Evolutionary conservation across 2,113 vertebrate species (phyloP).

Genomic region (Caloenas nicobarica): DNA sequence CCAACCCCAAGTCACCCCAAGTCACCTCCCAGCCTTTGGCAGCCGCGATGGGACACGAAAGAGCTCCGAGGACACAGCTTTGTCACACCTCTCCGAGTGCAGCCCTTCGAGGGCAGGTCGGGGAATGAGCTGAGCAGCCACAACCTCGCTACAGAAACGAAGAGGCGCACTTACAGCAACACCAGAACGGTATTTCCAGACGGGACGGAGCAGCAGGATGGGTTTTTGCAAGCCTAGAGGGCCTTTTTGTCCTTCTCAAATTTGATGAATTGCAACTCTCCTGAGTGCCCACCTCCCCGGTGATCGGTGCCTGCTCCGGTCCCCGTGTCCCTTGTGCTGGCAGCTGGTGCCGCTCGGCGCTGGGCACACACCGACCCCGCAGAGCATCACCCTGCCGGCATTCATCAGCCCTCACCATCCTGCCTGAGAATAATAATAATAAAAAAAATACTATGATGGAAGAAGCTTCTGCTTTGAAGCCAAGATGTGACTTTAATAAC

Average conservation of each 20-base stretch:
- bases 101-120: not conserved
- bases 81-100: not conserved
- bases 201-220: not conserved
- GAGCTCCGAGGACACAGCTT: not conserved
- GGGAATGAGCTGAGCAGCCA: not conserved
- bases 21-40: not conserved
- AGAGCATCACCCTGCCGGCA: not conserved
- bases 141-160: not conserved
- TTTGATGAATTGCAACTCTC: not conserved
- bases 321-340: not conserved
- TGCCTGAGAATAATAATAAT: not conserved
- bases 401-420: not conserved
- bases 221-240: not conserved
- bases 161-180: not conserved
- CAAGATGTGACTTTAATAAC: not conserved
- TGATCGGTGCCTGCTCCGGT: rapidly evolving
- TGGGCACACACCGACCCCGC: not conserved
- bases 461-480: not conserved
- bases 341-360: not conserved
- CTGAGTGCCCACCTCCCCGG: not conserved
- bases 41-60: rapidly evolving
- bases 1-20: not conserved
- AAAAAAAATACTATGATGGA: not conserved
- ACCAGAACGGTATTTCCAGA: not conserved
- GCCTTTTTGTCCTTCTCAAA: not conserved